Conservation (phyloP, 2,888 invertebrate species). For the Catocala nupta region DNA sequence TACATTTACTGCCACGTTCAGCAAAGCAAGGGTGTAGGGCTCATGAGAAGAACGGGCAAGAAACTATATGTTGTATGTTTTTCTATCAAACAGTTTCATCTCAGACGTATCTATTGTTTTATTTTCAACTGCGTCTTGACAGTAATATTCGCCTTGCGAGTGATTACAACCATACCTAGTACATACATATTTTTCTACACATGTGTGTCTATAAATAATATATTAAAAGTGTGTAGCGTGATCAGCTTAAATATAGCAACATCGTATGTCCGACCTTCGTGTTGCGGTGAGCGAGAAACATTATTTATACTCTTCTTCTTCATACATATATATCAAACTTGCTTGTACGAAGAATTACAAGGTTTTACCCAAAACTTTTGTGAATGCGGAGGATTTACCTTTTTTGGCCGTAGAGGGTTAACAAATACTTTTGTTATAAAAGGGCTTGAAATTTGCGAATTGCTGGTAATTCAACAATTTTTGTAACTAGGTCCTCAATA, state of each 20-base stretch:
- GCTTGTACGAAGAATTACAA: constrained; percentile 19
- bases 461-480: not conserved
- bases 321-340: constrained; percentile 21
- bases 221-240: constrained; percentile 39
- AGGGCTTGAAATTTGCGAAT: not conserved
- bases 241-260: constrained; percentile 53
- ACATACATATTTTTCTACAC: not conserved
- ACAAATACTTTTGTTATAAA: not conserved
- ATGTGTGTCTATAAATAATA: constrained; percentile 31
- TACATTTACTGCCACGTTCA: too few species aligned
- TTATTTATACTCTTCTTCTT: constrained; percentile 39
- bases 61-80: too few species aligned
- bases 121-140: too few species aligned
- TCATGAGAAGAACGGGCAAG: too few species aligned
- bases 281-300: constrained; percentile 54
- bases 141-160: not conserved
- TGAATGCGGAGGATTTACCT: not conserved
- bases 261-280: constrained; percentile 56
- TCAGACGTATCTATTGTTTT: too few species aligned
- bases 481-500: too few species aligned
- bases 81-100: not conserved
- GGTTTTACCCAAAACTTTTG: constrained; percentile 15
- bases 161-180: not conserved
- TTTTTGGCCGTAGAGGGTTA: not conserved
- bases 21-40: too few species aligned